Base-by-base conservation (phyloP, 2,113 vertebrate genomes). In the Poeciliopsis turrubarensis region DNA sequence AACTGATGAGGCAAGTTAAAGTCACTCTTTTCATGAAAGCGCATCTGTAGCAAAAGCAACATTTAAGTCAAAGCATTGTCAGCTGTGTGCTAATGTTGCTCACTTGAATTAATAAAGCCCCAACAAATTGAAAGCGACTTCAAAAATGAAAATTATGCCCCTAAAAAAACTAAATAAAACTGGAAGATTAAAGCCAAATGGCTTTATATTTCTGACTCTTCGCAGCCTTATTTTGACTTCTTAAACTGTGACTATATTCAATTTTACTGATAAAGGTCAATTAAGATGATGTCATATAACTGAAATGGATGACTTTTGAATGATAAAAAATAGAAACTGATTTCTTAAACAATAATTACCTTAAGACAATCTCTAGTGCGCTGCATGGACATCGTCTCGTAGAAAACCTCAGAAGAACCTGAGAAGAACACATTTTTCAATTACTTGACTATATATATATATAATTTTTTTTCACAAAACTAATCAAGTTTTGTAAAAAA, bases 321-420 rank as follows among this genome's bases (percentile, higher is more conserved):
- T 47, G n/a, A 10, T 51, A 7, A 25, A 51, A 22, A 51, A 41
- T 19, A 5, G 15, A 5, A 47, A 47, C 12, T 44, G 17, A 22
- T 22, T 1, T n/a, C 7, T 11, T 12, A 25, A 39, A 62, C 13
- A 65, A 27, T 14, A 19, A 0, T 68, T 89, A 94, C 93, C 93
- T 87, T 86, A 39, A 15, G 30, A 7, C 10, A 74, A 14, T 81
- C 64, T 79, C 70, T 83, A 12, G 57, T 17, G 27, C 30, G 75
- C 63, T 73, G 78, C 60, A 57, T 70, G 11, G 85, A 72, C 94
- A 93, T 94, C 64, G 57, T 85, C 83, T 94, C 92, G 57, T 93
- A 90, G 57, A 91, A 89, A 22, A 31, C 39, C 0, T 92, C 81
- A 9, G 13, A 3, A 66, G 44, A 44, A 34, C 6, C 90, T 89